Evolutionary conservation across 1,140 invertebrate species (phyloP).

Genomic region (Drosophila rhopaloa): DNA sequence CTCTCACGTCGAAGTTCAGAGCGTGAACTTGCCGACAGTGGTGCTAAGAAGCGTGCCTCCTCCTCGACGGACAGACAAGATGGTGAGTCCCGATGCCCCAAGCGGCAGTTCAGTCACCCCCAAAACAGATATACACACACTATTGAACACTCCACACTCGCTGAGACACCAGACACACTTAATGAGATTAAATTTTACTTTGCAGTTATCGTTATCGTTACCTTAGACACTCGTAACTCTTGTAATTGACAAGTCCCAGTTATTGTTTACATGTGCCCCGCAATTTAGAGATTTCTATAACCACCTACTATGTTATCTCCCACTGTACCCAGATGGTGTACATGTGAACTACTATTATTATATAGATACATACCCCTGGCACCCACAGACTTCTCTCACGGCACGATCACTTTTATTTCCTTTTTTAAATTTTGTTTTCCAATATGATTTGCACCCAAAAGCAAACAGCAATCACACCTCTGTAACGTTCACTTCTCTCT

Average conservation of each 20-base stretch:
- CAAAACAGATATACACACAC: constrained; percentile 28
- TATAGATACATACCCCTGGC: constrained; percentile 20
- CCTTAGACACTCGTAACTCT: constrained; percentile 50
- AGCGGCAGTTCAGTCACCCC: constrained; percentile 6
- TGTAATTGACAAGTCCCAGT: constrained; percentile 41
- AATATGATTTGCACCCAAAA: constrained; percentile 43
- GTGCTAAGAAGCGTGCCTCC: constrained; percentile 92
- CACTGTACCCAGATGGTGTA: constrained; percentile 17
- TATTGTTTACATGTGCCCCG: constrained; percentile 41
- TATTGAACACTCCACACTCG: constrained; percentile 36
- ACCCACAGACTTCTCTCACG: constrained; percentile 27
- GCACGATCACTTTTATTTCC: constrained; percentile 24
- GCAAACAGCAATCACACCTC: constrained; percentile 38
- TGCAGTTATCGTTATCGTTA: constrained; percentile 72
- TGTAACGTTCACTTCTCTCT: constrained; percentile 46
- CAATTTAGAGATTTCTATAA: constrained; percentile 24
- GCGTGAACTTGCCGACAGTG: constrained; percentile 90
- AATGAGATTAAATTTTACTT: constrained; percentile 74
- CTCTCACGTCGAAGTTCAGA: constrained; percentile 93
- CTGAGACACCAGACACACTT: constrained; percentile 43
- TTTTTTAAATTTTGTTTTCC: constrained; percentile 12
- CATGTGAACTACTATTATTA: constrained; percentile 34
- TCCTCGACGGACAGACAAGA: constrained; percentile 91
- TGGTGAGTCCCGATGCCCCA: constrained; percentile 85
- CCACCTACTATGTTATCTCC: constrained; percentile 18